Evolutionary conservation across 1,140 invertebrate genomes (phyloP).

Genomic region (Leguminivora glycinivorella): DNA sequence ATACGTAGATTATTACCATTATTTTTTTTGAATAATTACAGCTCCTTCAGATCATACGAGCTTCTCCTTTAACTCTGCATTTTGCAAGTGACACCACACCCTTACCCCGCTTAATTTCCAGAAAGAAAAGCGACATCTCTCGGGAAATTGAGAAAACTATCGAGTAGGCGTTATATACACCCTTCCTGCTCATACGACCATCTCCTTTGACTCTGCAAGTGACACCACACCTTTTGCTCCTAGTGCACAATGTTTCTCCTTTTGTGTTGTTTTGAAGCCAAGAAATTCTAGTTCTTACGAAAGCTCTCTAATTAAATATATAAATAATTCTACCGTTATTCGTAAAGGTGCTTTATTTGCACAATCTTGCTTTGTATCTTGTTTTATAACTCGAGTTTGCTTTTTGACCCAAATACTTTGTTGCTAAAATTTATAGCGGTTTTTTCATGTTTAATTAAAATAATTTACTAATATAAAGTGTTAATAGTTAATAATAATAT

Average conservation of each 20-base stretch:
- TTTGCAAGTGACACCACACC: too few relatives aligned
- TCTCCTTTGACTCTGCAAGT: background rate
- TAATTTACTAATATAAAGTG: background rate
- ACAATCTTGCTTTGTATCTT: constrained; percentile 8
- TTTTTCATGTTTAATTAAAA: background rate
- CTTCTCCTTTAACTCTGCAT: too few relatives aligned
- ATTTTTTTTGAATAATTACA: too few relatives aligned
- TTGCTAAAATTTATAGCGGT: background rate
- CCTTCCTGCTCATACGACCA: too few relatives aligned
- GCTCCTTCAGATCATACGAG: too few relatives aligned
- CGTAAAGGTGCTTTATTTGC: background rate
- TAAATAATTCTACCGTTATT: background rate
- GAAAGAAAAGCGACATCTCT: too few relatives aligned
- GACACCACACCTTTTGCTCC: background rate
- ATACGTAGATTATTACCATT: too few relatives aligned
- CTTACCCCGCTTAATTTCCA: too few relatives aligned
- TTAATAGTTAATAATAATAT: background rate
- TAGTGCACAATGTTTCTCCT: constrained; percentile 6
- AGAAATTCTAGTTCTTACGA: constrained; percentile 16
- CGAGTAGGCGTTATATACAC: too few relatives aligned
- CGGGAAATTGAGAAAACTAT: too few relatives aligned
- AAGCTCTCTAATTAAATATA: constrained; percentile 15
- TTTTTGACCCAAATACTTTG: background rate
- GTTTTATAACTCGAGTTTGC: background rate
- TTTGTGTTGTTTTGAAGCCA: constrained; percentile 1